Percentiles rank a stretch among this genome's conserved stretches.
phyloP scores from a whole-genome alignment of 2,113 vertebrate species.

The Etheostoma cragini region DNA sequence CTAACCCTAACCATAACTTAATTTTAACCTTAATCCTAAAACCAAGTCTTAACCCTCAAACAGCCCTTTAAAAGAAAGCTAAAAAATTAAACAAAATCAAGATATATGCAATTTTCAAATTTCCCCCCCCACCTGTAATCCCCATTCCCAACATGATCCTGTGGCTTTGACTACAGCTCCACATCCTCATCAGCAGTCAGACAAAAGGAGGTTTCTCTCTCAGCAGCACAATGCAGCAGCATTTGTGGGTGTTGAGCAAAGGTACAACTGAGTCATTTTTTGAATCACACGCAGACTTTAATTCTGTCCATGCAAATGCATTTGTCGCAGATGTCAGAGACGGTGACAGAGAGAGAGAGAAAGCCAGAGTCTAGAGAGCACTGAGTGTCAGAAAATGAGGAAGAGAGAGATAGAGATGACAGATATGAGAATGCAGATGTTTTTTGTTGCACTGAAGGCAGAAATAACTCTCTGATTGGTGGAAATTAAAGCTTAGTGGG shows the following conservation, averaged over 20 bases:
- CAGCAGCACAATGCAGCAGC: neutral
- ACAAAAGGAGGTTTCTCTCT: neutral
- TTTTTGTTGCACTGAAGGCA: neutral
- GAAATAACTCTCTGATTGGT: neutral
- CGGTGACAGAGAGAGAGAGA: neutral
- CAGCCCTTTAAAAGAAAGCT: no score
- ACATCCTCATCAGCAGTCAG: conserved; percentile 10
- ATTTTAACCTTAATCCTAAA: no score
- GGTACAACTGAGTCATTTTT: conserved; percentile 49
- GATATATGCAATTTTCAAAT: no score
- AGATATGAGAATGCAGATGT: neutral
- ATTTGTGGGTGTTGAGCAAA: conserved; percentile 52
- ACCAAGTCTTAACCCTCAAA: no score
- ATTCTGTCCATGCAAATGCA: conserved; percentile 32
- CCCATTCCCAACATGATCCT: neutral
- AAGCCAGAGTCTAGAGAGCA: conserved; percentile 12
- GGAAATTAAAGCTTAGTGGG: neutral
- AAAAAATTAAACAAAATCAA: no score
- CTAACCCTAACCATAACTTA: no score
- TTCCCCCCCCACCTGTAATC: no score
- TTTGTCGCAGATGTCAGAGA: neutral
- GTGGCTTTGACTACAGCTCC: neutral
- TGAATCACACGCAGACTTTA: conserved; percentile 20
- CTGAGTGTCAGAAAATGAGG: neutral
- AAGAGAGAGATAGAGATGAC: no score